phyloP scores from a whole-genome alignment of 2,888 invertebrate genomes.

The Drosophila affinis region DNA sequence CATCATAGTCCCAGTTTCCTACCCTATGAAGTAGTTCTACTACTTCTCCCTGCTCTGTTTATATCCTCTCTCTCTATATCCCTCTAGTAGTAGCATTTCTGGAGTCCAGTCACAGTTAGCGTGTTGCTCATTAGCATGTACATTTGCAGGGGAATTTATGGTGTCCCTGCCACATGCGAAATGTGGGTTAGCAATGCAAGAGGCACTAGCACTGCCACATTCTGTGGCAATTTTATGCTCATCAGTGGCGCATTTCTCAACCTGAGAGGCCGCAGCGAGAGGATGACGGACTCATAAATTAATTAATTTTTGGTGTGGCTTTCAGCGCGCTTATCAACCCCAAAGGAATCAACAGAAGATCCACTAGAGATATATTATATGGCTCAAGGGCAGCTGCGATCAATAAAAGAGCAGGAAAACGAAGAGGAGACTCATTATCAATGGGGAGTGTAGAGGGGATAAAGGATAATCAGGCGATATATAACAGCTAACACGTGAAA shows the following conservation, averaged over 20 bases:
- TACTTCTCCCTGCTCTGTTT: background rate
- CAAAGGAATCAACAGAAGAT: background rate
- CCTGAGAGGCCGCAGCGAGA: too few species aligned
- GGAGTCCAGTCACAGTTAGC: constrained; percentile 76
- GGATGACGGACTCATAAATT: constrained; percentile 78
- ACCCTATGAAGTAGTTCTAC: constrained; percentile 18
- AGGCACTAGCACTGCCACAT: background rate
- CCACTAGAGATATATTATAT: background rate
- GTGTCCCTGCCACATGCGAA: constrained; percentile 63
- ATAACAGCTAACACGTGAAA: constrained; percentile 29
- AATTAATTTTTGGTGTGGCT: constrained; percentile 82
- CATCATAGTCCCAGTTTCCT: constrained; percentile 26
- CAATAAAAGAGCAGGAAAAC: constrained; percentile 61
- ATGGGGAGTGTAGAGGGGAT: constrained; percentile 32
- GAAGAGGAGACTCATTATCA: constrained; percentile 75
- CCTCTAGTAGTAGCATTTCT: constrained; percentile 53
- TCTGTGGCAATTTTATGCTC: constrained; percentile 74
- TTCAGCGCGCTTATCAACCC: constrained; percentile 69
- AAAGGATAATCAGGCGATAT: constrained; percentile 65
- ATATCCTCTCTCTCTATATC: background rate
- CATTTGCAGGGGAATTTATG: constrained; percentile 74
- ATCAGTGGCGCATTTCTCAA: constrained; percentile 74
- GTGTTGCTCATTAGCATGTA: constrained; percentile 77
- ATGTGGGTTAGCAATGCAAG: constrained; percentile 69
- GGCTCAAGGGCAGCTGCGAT: constrained; percentile 73